Evolutionary conservation across 2,888 invertebrate genomes (phyloP), one percentile per base, ranked within the genome.

Genomic region (Thelaira solivaga): DNA sequence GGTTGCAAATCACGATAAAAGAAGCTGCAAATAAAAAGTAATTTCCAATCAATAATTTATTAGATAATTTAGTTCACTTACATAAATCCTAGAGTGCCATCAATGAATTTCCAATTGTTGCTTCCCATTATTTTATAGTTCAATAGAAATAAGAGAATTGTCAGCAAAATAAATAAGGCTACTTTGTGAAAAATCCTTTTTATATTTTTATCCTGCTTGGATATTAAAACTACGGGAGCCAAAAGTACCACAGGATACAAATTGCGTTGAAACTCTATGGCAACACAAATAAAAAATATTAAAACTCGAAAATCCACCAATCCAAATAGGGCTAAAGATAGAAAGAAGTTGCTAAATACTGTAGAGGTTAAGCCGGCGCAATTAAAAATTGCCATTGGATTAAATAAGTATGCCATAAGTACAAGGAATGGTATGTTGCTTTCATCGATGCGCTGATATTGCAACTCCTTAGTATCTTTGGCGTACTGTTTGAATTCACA

Each of bases 1-100:
- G 99, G 99, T 83, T 96, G 95, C 80, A 99, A 90, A 88, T 99
- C 99, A 1, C 96, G 96, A 61, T 97, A 97, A 16, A 93, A 93
- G 81, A 98, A 91, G 85, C 97, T 97, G 68, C 3, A 61, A 16
- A 73, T 20, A 65, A 90, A 88, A 92, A 78, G 88, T 86, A 31
- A 18, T 16, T 41, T 10, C 1, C 1, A 11, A 62, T 26, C 18
- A 10, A 5, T 11, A n/a, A 10, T 3, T 22, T 20, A 4, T 0
- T 13, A 36, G 13, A 7, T n/a, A 13, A 3, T 2, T 26, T 57
- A 18, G 0, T 7, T 39, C 6, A 91, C 94, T 92, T 90, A 95
- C 95, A 95, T 94, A 85, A 95, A 95, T 72, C 95, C 95, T 88
- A 94, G 93, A 0, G 95, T 95, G 47, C 94, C 92, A 83, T 93